Percentiles rank a stretch among this genome's conserved stretches.
phyloP scores from a whole-genome alignment of 2,888 invertebrate species.

The Brachyopa scutellaris region DNA sequence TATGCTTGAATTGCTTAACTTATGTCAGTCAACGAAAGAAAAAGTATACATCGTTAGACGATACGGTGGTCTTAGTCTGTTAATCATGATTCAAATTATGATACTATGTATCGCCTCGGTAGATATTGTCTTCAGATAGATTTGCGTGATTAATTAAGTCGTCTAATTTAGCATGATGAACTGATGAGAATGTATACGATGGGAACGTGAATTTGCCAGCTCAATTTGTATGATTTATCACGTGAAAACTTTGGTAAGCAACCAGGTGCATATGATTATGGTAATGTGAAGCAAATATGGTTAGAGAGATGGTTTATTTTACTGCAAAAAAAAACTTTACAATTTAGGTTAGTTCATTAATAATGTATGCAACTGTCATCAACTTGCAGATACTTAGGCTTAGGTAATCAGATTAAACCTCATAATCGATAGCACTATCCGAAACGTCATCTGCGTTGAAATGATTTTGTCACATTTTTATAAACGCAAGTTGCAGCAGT shows the following conservation, averaged over 20 bases:
- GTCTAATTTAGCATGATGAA: slow-evolving; percentile 4
- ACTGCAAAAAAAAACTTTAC: no score
- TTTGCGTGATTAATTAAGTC: slow-evolving; percentile 56
- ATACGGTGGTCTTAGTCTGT: slow-evolving; percentile 34
- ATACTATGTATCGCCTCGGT: slow-evolving; percentile 41
- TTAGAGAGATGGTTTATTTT: not conserved
- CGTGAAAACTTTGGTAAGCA: not conserved
- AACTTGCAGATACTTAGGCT: no score
- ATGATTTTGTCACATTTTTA: no score
- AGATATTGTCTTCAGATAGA: slow-evolving; percentile 22
- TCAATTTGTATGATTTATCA: slow-evolving; percentile 1
- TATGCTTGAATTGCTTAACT: slow-evolving; percentile 9
- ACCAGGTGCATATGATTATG: not conserved
- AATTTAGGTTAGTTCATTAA: no score
- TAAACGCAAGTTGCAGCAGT: no score
- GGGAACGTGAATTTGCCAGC: slow-evolving; percentile 6
- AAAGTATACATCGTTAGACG: slow-evolving; percentile 27
- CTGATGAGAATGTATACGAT: not conserved
- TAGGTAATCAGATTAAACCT: no score
- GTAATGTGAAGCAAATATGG: not conserved
- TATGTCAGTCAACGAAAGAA: slow-evolving; percentile 41
- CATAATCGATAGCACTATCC: no score
- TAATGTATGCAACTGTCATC: no score
- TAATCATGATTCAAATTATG: slow-evolving; percentile 51
- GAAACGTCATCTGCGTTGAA: no score